A percentile compares a stretch with the other conserved stretches of the same genome.
Conservation (phyloP, 2,113 vertebrate species). For the Labeo rohita region DNA sequence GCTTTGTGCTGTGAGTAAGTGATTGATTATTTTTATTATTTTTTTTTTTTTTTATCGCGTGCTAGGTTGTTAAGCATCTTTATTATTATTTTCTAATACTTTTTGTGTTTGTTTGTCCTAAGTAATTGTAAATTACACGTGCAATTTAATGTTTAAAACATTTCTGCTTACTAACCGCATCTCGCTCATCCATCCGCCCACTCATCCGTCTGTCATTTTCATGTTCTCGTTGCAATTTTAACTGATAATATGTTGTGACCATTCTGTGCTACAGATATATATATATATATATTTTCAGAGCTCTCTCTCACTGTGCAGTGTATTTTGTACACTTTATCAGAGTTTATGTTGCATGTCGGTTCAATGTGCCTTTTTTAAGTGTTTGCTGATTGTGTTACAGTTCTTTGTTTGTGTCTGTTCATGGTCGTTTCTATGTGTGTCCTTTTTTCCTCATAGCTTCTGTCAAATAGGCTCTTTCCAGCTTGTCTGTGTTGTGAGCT, state of each 20-base stretch:
- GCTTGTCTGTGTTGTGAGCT: constrained; percentile 61
- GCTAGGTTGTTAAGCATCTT: background rate
- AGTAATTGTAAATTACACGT: background rate
- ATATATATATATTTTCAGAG: background rate
- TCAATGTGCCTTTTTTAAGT: background rate
- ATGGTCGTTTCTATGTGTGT: constrained; percentile 55
- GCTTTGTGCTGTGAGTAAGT: constrained; percentile 11
- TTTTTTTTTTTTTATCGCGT: background rate
- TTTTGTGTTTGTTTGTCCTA: background rate
- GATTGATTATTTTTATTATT: background rate
- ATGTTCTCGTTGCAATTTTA: background rate
- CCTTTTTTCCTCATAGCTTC: constrained; percentile 9
- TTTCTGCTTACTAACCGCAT: constrained; percentile 11
- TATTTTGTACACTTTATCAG: background rate
- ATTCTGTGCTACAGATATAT: too few relatives aligned
- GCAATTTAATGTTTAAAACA: background rate
- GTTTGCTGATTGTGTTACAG: constrained; percentile 7
- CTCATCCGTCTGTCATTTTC: constrained; percentile 20
- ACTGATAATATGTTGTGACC: background rate
- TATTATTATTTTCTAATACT: background rate
- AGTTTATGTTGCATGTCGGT: background rate
- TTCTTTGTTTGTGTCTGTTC: constrained; percentile 54
- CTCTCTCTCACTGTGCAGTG: background rate
- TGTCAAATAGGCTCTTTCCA: constrained; percentile 63
- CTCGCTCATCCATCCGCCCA: constrained; percentile 1